phyloP scores from a whole-genome alignment of 2,888 invertebrate species.

The Lycia hirtaria region DNA sequence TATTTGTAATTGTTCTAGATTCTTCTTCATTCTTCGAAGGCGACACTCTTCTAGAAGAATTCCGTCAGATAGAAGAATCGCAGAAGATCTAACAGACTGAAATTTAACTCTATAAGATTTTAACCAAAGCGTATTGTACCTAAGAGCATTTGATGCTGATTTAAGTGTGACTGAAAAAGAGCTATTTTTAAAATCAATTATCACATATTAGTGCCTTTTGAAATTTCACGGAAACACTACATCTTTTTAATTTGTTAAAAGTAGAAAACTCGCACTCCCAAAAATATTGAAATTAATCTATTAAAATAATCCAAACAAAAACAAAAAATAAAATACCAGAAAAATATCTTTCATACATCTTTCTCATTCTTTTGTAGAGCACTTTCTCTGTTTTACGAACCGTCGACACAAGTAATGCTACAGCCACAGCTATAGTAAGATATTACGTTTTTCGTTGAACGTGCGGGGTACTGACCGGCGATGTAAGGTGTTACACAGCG shows the following conservation, averaged over 20 bases:
- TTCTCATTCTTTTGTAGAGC: no score
- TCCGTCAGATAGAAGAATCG: slow-evolving; percentile 62
- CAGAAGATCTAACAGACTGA: slow-evolving; percentile 54
- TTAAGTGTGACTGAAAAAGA: slow-evolving; percentile 36
- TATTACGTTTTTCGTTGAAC: no score
- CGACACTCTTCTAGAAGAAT: slow-evolving; percentile 72
- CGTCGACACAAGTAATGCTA: no score
- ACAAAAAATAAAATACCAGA: no score
- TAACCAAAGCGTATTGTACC: slow-evolving; percentile 22
- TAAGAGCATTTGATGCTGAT: slow-evolving; percentile 36
- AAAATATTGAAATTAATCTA: neutral
- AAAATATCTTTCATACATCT: no score
- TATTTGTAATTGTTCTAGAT: slow-evolving; percentile 54
- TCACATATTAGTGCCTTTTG: slow-evolving; percentile 23
- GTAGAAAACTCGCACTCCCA: neutral
- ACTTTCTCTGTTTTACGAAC: no score
- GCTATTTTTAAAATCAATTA: slow-evolving; percentile 20
- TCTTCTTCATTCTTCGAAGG: slow-evolving; percentile 71
- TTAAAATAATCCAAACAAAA: no score
- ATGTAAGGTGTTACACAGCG: no score
- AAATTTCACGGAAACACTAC: neutral
- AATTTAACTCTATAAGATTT: slow-evolving; percentile 27
- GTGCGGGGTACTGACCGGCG: no score
- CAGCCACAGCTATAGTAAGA: no score
- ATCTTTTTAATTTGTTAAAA: no score